These are phyloP conservation scores for Sinocyclocheilus anshuiensis DNA, from an alignment of 2,113 vertebrate species.

Conservation along the genomic window DNA sequence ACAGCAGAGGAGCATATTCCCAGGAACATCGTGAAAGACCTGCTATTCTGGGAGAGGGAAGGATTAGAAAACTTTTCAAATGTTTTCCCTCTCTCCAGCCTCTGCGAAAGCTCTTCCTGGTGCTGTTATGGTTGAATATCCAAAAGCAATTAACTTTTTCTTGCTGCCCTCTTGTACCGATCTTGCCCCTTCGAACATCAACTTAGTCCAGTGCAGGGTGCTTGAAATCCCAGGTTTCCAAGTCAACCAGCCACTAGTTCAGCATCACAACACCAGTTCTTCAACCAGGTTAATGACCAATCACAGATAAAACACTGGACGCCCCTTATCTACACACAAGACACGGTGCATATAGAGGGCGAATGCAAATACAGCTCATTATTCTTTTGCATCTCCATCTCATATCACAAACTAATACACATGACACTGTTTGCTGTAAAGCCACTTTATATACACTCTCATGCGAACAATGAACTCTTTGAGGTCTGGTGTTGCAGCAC, in stretches of 20 bases:
- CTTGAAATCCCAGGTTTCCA: constrained; percentile 68
- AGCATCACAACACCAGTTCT: constrained; percentile 50
- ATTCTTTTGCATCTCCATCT: background rate
- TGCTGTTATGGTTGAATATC: constrained; percentile 68
- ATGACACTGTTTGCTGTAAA: background rate
- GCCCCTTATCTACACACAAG: background rate
- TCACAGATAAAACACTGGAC: background rate
- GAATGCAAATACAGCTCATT: constrained; percentile 5
- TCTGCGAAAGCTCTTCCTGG: constrained; percentile 63
- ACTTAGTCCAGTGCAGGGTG: constrained; percentile 53
- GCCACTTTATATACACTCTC: background rate
- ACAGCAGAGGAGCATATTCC: constrained; percentile 67
- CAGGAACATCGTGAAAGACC: constrained; percentile 57
- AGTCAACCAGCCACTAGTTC: constrained; percentile 67
- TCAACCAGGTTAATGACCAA: constrained; percentile 65
- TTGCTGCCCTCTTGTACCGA: constrained; percentile 48
- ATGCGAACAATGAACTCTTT: constrained; percentile 25
- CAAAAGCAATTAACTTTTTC: constrained; percentile 69
- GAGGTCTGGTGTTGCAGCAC: background rate
- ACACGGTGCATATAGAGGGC: background rate
- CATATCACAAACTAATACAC: background rate
- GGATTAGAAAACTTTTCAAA: constrained; percentile 63
- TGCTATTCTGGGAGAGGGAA: constrained; percentile 59
- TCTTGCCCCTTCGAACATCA: constrained; percentile 60
- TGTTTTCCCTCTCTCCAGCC: constrained; percentile 56